Percentiles rank a stretch among this genome's conserved stretches.
These are phyloP conservation scores for Philereme transversata DNA, from an alignment of 2,888 invertebrate genomes.

Conservation along the genomic window DNA sequence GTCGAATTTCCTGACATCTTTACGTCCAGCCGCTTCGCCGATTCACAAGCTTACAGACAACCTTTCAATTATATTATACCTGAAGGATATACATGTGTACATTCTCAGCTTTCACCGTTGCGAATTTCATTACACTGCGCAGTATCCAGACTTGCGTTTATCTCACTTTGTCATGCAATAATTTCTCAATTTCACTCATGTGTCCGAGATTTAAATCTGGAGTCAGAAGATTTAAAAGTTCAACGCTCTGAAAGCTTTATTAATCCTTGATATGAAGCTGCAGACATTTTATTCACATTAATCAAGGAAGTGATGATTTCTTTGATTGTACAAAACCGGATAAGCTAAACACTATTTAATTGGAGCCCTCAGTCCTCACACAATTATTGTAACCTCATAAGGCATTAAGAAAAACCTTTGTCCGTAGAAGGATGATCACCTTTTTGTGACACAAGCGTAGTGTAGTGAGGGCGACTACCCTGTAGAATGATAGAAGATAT, in stretches of 20 bases:
- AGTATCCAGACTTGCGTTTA: slow-evolving; percentile 10
- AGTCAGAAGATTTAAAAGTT: slow-evolving; percentile 27
- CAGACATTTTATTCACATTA: not conserved
- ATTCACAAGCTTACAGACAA: not conserved
- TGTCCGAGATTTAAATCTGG: slow-evolving; percentile 32
- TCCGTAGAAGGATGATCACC: slow-evolving; percentile 5
- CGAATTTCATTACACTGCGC: slow-evolving; percentile 6
- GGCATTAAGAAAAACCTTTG: not conserved
- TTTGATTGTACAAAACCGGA: slow-evolving; percentile 1
- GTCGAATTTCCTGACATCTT: too few relatives aligned
- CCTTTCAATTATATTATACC: not conserved
- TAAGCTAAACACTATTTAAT: not conserved
- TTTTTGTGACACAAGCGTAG: slow-evolving; percentile 3
- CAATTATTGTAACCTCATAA: slow-evolving; percentile 3
- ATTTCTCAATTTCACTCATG: slow-evolving; percentile 38
- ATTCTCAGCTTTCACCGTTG: slow-evolving; percentile 35
- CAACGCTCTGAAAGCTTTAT: slow-evolving; percentile 26
- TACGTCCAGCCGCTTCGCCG: too few relatives aligned
- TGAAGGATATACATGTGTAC: not conserved
- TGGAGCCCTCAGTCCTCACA: not conserved
- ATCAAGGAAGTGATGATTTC: not conserved
- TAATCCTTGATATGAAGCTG: not conserved
- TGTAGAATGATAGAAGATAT: slow-evolving; percentile 2
- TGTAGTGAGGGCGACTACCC: slow-evolving; percentile 18
- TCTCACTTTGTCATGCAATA: slow-evolving; percentile 24